A percentile compares a stretch with the other conserved stretches of the same genome.
Evolutionary conservation across 2,797 vertebrate genomes (phyloP).

Genomic region (Rhinoraja longicauda): DNA sequence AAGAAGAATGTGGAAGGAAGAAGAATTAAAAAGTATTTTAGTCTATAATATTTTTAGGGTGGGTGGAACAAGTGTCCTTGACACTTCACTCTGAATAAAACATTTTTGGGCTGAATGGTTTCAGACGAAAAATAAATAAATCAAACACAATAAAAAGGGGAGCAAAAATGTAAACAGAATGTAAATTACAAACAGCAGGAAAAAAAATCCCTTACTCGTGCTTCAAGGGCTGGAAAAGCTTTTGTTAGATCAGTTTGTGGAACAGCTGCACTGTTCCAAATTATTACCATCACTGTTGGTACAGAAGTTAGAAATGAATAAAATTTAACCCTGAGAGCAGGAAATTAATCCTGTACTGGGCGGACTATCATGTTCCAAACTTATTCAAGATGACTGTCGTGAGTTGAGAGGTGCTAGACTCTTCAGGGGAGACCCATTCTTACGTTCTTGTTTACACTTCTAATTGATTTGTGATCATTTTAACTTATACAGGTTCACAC

Average conservation of each 20-base stretch:
- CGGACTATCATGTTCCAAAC: not conserved
- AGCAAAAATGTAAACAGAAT: not conserved
- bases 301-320: not conserved
- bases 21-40: too few species aligned
- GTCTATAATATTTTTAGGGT: not conserved
- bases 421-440: not conserved
- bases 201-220: not conserved
- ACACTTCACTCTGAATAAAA: not conserved
- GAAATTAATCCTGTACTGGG: not conserved
- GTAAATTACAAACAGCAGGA: not conserved
- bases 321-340: not conserved
- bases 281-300: not conserved
- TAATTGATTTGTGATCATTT: not conserved
- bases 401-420: not conserved
- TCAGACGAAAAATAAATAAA: not conserved
- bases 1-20: not conserved
- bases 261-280: not conserved
- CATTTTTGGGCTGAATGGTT: not conserved
- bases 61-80: not conserved
- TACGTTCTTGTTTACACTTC: not conserved
- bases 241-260: not conserved
- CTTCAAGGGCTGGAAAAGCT: not conserved
- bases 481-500: not conserved
- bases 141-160: not conserved
- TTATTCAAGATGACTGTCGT: not conserved